Base-by-base conservation (phyloP, 1,140 invertebrate genomes). In the Zaprionus camerounensis region DNA sequence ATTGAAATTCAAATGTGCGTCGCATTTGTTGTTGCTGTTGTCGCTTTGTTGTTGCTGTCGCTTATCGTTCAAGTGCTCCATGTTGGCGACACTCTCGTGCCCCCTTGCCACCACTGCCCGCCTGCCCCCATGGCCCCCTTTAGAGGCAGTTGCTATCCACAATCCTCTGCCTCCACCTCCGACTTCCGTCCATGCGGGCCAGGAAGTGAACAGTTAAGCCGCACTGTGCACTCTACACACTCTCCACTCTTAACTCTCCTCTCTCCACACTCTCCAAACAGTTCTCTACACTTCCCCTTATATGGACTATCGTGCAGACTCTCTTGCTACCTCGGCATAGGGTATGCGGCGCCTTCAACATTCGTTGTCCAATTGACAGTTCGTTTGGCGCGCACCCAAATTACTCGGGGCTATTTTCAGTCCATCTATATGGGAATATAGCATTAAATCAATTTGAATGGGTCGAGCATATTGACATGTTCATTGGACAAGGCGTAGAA, bases 1-100 rank as follows among this genome's bases (percentile, higher is more conserved):
- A 88, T 88, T 88, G 84, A 88, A 88, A 88, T 88, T 88, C 85
- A 88, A 88, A 88, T 88, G 81, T 87, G 84, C 84, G 69, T 77
- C 57, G 74, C 68, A 20, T 49, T 64, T 51, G 61, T 64, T 51
- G 61, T 74, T 69, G 20, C 28, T 24, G 51, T 71, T 49, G 55
- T 49, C 36, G 61, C 58, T 56, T 71, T 49, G 61, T 49, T 56
- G 81, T 69, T 81, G 83, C 67, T 81, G 76, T 81, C 78, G 83
- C 83, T 87, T 88, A 86, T 86, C 83, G 82, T 69, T 85, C 71
- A 84, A 84, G 75, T 81, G 63, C 57, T 63, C 58, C 44, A 61
- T 63, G 75, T 73, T 62, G 70, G 75, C 61, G 72, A 57, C 72
- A 53, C 53, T 61, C 76, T 66, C 76, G 74, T 69, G 63, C 76